A percentile compares a stretch with the other conserved stretches of the same genome.
Evolutionary conservation across 2,888 invertebrate species (phyloP).

Genomic region (Omphaloscelis lunosa): DNA sequence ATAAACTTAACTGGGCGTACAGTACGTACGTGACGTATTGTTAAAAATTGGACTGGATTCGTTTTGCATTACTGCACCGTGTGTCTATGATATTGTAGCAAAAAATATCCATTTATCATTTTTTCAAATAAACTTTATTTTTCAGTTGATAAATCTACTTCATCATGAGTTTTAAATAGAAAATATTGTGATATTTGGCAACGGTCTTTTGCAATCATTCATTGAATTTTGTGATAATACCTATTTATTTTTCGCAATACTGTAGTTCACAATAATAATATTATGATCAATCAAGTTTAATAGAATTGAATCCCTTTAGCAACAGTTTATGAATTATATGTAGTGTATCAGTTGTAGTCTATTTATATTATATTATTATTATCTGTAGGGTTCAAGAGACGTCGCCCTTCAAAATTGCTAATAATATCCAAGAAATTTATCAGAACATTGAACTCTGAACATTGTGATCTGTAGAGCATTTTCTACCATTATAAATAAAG

Average conservation of each 20-base stretch:
- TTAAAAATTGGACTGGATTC: constrained; percentile 30
- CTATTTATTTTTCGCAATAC: not conserved
- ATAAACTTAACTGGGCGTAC: constrained; percentile 35
- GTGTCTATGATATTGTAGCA: constrained; percentile 22
- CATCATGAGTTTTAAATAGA: not conserved
- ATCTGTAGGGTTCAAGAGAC: constrained; percentile 56
- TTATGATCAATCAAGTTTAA: not conserved
- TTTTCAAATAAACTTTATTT: not conserved
- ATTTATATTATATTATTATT: constrained; percentile 48
- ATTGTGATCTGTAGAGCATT: constrained; percentile 32
- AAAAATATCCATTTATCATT: constrained; percentile 9
- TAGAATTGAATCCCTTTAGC: constrained; percentile 9
- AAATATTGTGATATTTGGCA: not conserved
- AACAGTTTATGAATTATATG: constrained; percentile 2
- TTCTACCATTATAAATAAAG: constrained; percentile 28
- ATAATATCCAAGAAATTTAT: constrained; percentile 61
- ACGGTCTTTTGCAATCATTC: not conserved
- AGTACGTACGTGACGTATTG: constrained; percentile 30
- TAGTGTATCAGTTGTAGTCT: constrained; percentile 25
- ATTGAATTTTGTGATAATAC: constrained; percentile 1
- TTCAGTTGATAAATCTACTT: constrained; percentile 1
- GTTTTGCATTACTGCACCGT: constrained; percentile 30
- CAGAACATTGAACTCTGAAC: constrained; percentile 58
- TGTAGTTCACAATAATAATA: not conserved
- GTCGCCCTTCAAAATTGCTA: constrained; percentile 64